Evolutionary conservation across 1,140 invertebrate species (phyloP).

Genomic region (Papilio polyxenes): DNA sequence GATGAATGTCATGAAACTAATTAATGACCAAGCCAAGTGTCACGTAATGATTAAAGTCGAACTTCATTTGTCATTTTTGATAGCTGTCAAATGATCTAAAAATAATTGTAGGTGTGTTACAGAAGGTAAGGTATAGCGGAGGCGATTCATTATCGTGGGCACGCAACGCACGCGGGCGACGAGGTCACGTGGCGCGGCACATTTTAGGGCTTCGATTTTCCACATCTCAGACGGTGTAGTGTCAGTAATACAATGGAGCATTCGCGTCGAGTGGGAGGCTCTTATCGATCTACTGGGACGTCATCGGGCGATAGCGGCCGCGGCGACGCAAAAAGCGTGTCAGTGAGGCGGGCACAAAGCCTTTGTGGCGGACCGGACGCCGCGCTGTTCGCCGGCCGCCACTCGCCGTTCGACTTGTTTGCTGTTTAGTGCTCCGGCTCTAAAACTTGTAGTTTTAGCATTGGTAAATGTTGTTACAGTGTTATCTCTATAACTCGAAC

Average conservation of each 20-base stretch:
- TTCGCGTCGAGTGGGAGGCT: constrained; percentile 73
- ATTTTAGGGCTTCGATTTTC: constrained; percentile 74
- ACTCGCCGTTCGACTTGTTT: constrained; percentile 69
- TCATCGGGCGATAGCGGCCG: constrained; percentile 76
- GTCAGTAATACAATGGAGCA: constrained; percentile 76
- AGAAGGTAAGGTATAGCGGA: not conserved
- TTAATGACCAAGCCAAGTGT: constrained; percentile 15
- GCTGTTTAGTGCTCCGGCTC: constrained; percentile 66
- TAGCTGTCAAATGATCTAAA: constrained; percentile 34
- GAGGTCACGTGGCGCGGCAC: constrained; percentile 53
- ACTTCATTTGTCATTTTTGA: constrained; percentile 29
- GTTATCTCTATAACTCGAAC: not conserved
- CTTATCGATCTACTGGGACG: constrained; percentile 79
- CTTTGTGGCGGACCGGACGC: constrained; percentile 78
- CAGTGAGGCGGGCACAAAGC: constrained; percentile 74
- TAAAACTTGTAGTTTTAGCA: constrained; percentile 72
- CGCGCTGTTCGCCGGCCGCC: constrained; percentile 68
- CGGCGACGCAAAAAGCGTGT: constrained; percentile 78
- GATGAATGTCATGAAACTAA: constrained; percentile 27
- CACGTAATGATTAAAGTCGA: constrained; percentile 10
- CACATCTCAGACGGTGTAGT: constrained; percentile 73
- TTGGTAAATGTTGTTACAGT: constrained; percentile 58
- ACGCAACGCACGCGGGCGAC: constrained; percentile 44
- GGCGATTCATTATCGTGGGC: constrained; percentile 41
- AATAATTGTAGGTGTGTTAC: constrained; percentile 18